phyloP scores from a whole-genome alignment of 2,888 invertebrate genomes.

The Blastobasis lacticolella region DNA sequence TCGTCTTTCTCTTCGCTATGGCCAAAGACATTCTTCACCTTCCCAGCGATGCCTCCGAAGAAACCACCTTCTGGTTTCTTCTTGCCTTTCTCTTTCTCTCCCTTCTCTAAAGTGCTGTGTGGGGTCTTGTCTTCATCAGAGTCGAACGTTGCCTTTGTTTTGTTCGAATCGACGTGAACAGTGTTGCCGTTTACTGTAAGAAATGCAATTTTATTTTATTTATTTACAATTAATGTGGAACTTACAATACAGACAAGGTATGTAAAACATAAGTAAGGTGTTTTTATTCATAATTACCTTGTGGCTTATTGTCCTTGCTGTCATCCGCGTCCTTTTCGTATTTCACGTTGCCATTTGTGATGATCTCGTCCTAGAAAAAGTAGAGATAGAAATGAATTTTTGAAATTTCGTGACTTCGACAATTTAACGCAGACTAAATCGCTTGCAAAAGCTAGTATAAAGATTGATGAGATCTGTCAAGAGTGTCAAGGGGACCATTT shows the following conservation, averaged over 20 bases:
- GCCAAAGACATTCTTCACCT: slow-evolving; percentile 56
- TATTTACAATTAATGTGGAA: background rate
- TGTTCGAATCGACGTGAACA: slow-evolving; percentile 66
- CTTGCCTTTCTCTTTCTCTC: slow-evolving; percentile 61
- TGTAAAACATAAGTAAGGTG: no score
- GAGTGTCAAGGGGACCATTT: no score
- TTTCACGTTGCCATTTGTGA: slow-evolving; percentile 60
- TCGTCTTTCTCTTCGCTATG: slow-evolving; percentile 58
- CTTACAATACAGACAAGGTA: no score
- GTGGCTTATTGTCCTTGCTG: slow-evolving; percentile 38
- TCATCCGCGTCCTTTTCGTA: slow-evolving; percentile 40
- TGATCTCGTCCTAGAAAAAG: slow-evolving; percentile 45
- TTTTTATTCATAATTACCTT: slow-evolving; percentile 30
- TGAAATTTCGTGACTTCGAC: background rate
- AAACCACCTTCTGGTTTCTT: slow-evolving; percentile 59
- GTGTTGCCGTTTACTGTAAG: slow-evolving; percentile 61
- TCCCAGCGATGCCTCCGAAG: slow-evolving; percentile 57
- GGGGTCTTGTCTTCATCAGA: slow-evolving; percentile 72
- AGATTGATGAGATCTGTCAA: no score
- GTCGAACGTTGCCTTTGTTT: slow-evolving; percentile 70
- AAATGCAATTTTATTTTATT: slow-evolving; percentile 3
- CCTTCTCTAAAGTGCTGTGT: slow-evolving; percentile 68
- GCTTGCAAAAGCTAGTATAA: no score
- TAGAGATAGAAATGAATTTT: background rate
- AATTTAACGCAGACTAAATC: no score